These are phyloP conservation scores for Cotesia glomerata DNA, from an alignment of 1,140 invertebrate genomes.

Conservation along the genomic window DNA sequence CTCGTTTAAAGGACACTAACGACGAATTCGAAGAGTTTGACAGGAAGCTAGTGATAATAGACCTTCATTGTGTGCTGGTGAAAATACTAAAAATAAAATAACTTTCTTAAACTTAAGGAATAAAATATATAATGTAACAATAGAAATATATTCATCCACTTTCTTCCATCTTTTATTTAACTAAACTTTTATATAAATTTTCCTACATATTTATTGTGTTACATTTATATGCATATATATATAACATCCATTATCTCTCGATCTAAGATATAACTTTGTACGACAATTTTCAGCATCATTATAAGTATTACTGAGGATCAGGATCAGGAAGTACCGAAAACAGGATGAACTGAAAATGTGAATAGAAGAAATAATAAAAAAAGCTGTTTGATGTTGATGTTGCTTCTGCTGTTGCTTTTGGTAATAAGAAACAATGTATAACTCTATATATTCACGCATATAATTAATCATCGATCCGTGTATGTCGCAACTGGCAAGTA, in stretches of 20 bases:
- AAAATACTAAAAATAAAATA: neutral
- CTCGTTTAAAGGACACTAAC: conserved; percentile 31
- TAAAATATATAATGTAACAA: neutral
- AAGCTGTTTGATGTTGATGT: neutral
- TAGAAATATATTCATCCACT: neutral
- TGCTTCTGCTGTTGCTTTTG: no score
- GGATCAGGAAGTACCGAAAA: neutral
- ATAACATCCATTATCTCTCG: no score
- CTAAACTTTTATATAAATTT: neutral
- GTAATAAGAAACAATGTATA: conserved; percentile 3
- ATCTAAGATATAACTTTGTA: no score
- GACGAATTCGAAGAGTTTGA: conserved; percentile 31
- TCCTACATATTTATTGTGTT: no score
- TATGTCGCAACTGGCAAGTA: conserved; percentile 17
- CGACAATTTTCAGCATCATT: neutral
- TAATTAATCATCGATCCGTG: conserved; percentile 27
- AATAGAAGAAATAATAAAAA: neutral
- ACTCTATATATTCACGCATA: neutral
- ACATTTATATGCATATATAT: no score
- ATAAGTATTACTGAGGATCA: neutral
- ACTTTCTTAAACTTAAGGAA: conserved; percentile 11
- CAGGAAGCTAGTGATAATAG: conserved; percentile 29
- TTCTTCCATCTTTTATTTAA: neutral
- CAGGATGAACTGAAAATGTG: neutral
- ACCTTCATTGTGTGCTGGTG: conserved; percentile 19